A percentile compares a stretch with the other conserved stretches of the same genome.
phyloP scores from a whole-genome alignment of 2,113 vertebrate species.

The Aspiorhynchus laticeps region DNA sequence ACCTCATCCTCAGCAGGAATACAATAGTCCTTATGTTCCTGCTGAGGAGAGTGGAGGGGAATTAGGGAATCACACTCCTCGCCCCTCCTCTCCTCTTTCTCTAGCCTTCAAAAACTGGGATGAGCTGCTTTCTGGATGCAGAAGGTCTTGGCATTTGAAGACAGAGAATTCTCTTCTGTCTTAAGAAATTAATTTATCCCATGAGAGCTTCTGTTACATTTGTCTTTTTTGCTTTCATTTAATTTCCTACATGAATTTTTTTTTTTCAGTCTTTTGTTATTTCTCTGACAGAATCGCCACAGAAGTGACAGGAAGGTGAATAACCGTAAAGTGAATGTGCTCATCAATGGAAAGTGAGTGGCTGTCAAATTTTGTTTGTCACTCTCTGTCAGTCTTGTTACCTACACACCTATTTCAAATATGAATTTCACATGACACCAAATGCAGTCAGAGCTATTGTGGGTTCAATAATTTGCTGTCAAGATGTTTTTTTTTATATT shows the following conservation, averaged over 20 bases:
- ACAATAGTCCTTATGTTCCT: slow-evolving; percentile 54
- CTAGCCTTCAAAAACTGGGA: slow-evolving; percentile 12
- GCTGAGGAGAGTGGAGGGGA: background rate
- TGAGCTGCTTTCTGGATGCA: background rate
- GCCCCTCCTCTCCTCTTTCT: background rate
- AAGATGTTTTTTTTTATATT: background rate
- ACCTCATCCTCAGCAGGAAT: slow-evolving; percentile 49
- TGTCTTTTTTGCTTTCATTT: background rate
- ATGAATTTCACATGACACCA: background rate
- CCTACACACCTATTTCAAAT: background rate
- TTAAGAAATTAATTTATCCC: background rate
- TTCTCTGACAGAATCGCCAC: slow-evolving; percentile 85
- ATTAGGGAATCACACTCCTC: background rate
- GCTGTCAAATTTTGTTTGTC: background rate
- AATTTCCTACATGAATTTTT: background rate
- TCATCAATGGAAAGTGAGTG: slow-evolving; percentile 88
- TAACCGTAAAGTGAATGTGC: slow-evolving; percentile 87
- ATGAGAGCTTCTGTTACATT: background rate
- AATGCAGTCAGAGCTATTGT: background rate
- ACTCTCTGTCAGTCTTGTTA: background rate
- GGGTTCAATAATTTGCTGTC: background rate
- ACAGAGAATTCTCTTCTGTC: background rate
- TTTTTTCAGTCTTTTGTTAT: background rate
- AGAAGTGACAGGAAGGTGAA: slow-evolving; percentile 90
- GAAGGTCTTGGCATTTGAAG: slow-evolving; percentile 1